These are phyloP conservation scores for Diloba caeruleocephala DNA, from an alignment of 2,888 invertebrate species.

Conservation along the genomic window DNA sequence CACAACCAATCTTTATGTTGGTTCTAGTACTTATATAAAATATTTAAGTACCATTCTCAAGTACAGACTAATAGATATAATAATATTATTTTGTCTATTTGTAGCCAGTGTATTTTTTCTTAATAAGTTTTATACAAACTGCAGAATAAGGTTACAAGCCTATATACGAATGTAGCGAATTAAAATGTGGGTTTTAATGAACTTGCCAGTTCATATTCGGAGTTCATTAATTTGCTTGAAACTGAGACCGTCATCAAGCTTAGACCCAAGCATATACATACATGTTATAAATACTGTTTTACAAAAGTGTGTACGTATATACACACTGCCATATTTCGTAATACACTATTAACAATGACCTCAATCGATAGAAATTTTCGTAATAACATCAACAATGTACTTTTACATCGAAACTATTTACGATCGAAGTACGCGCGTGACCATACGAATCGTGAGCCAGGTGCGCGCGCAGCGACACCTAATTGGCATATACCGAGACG, in stretches of 20 bases:
- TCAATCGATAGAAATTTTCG: slow-evolving; percentile 62
- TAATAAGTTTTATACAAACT: background rate
- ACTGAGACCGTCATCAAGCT: slow-evolving; percentile 27
- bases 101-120: too few relatives aligned
- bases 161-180: slow-evolving; percentile 16
- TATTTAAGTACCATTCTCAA: too few relatives aligned
- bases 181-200: slow-evolving; percentile 34
- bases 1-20: too few relatives aligned
- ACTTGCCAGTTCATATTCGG: slow-evolving; percentile 29
- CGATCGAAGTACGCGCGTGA: slow-evolving; percentile 77
- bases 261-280: too few relatives aligned
- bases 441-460: slow-evolving; percentile 82
- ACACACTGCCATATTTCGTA: slow-evolving; percentile 35
- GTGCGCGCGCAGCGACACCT: slow-evolving; percentile 79
- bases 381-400: slow-evolving; percentile 63
- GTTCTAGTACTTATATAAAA: too few relatives aligned
- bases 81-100: too few relatives aligned
- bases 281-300: too few relatives aligned
- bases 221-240: slow-evolving; percentile 30
- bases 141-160: slow-evolving; percentile 16
- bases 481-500: slow-evolving; percentile 84
- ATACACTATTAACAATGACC: slow-evolving; percentile 53
- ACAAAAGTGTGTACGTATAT: slow-evolving; percentile 23
- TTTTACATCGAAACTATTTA: slow-evolving; percentile 73
- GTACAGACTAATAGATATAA: too few relatives aligned